A percentile compares a stretch with the other conserved stretches of the same genome.
phyloP scores from a whole-genome alignment of 2,797 vertebrate species.

The Myripristis jacobus region DNA sequence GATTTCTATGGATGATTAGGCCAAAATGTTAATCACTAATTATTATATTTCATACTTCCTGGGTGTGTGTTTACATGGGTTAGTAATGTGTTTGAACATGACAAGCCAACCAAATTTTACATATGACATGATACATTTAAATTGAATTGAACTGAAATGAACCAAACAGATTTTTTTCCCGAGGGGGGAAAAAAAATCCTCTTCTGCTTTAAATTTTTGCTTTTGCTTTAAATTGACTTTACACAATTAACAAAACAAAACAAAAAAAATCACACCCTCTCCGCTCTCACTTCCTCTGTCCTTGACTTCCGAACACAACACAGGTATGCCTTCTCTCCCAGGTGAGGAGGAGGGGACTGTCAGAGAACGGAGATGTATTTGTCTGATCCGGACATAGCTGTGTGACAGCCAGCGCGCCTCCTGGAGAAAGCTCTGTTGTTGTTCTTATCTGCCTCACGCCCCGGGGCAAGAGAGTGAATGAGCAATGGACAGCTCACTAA shows the following conservation, averaged over 20 bases:
- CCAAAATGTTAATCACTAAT: neutral
- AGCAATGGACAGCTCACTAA: constrained; percentile 31
- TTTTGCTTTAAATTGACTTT: constrained; percentile 13
- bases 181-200: too few relatives aligned
- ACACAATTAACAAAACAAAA: constrained; percentile 9
- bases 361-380: constrained; percentile 73
- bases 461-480: constrained; percentile 51
- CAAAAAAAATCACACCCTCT: constrained; percentile 32
- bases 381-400: constrained; percentile 81
- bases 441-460: constrained; percentile 41
- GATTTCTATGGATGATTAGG: neutral
- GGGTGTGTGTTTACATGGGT: neutral
- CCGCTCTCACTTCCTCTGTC: too few relatives aligned
- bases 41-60: neutral
- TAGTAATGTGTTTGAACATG: neutral
- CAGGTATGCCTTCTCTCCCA: constrained; percentile 45
- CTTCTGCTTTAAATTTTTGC: neutral
- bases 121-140: neutral
- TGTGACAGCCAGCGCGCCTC: constrained; percentile 69
- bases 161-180: too few relatives aligned
- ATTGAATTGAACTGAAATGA: too few relatives aligned
- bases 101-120: neutral
- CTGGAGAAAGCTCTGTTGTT: constrained; percentile 59
- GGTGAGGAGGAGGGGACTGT: constrained; percentile 48
- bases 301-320: constrained; percentile 31